These are phyloP conservation scores for Gallinago jamesoni DNA, from an alignment of 2,113 vertebrate species.

Conservation along the genomic window DNA sequence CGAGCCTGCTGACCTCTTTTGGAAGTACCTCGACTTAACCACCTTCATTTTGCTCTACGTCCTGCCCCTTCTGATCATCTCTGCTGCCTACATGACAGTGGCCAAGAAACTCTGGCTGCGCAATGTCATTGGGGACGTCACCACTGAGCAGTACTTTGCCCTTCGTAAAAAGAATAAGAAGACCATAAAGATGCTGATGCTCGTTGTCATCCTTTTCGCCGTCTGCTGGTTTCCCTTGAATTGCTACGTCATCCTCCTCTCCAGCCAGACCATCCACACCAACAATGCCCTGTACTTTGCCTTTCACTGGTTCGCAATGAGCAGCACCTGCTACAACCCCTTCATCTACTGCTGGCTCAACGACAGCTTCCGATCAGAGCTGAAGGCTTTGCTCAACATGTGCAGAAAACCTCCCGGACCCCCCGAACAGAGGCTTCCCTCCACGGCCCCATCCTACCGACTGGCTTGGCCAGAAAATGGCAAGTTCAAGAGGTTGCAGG, in stretches of 20 bases:
- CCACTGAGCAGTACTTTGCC: conserved; percentile 85
- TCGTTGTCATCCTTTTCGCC: conserved; percentile 90
- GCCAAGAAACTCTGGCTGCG: conserved; percentile 89
- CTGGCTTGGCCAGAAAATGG: conserved; percentile 68
- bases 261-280: conserved; percentile 87
- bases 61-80: conserved; percentile 90
- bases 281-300: conserved; percentile 90
- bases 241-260: conserved; percentile 91
- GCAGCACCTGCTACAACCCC: conserved; percentile 96
- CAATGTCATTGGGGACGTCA: conserved; percentile 87
- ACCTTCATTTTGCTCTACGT: conserved; percentile 91
- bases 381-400: conserved; percentile 82
- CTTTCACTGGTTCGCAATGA: conserved; percentile 96
- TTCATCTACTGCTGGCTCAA: conserved; percentile 98
- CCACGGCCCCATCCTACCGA: conserved; percentile 70
- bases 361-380: conserved; percentile 86
- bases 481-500: conserved; percentile 52
- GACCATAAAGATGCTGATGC: conserved; percentile 91
- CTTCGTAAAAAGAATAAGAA: conserved; percentile 85
- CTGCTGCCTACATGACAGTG: conserved; percentile 83
- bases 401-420: conserved; percentile 73
- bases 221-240: conserved; percentile 96
- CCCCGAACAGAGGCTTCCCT: conserved; percentile 39
- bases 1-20: conserved; percentile 90
- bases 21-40: conserved; percentile 91